Evolutionary conservation across 2,113 vertebrate species (phyloP), one percentile per base, ranked within the genome.

Genomic region (Azemiops feae): DNA sequence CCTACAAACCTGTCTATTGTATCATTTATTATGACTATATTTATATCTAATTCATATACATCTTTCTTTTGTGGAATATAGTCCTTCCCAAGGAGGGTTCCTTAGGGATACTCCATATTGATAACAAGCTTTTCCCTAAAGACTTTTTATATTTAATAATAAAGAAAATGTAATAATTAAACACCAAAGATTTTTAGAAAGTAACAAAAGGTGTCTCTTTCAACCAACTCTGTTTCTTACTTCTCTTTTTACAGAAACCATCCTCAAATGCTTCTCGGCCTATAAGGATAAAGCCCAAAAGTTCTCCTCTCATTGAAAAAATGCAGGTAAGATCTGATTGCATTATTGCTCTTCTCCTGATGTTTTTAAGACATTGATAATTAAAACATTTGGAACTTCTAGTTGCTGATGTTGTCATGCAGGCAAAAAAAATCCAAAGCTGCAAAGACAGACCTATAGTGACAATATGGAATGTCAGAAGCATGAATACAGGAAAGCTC

Each of bases 251-350:
- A 25, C 95, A 98, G 98, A 98, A 98, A 93, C 92, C 88, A 11
- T 95, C 96, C 0, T 95, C 97, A 93, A 96, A 74, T 50, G 92
- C 95, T 34, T 96, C 96, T 88, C 95, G 97, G 25, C 34, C 96
- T 64, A 96, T 97, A 54, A 98, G 97, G 92, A 74, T 98, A 95
- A 98, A 98, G 74, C 95, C 98, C 97, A 98, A 98, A 97, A 98
- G 97, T 91, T 98, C 98, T 0, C 95, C 98, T 95, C 97, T 97
- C 95, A 98, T 98, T 86, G 98, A 98, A 96, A 98, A 98, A 94
- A 97, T 98, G 47, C 98, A 98, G 98, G 98, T 98, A 95, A 93
- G 97, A 94, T 34, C 45, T 89, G 39, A 43, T 47, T n/a, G 69
- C 0, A 0, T 12, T n/a, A 47, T 30, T 93, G 34, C 11, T 16